Evolutionary conservation across 2,113 vertebrate genomes (phyloP).

Genomic region (Desmodus rotundus): DNA sequence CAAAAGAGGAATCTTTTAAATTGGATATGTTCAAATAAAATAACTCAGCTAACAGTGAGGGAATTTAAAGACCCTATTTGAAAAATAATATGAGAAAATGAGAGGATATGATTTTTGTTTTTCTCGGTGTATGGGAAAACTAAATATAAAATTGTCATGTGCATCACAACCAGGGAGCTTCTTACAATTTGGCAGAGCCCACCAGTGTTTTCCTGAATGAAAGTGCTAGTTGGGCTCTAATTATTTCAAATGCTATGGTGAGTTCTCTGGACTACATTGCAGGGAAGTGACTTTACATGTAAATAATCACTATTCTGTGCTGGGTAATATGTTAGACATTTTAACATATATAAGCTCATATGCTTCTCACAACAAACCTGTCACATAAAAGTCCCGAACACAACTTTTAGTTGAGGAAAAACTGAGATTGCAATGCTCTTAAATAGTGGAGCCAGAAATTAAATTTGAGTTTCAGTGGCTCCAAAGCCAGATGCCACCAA

Average conservation of each 20-base stretch:
- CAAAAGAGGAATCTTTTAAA: constrained; percentile 50
- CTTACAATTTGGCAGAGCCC: background rate
- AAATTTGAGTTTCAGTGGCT: background rate
- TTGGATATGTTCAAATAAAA: constrained; percentile 29
- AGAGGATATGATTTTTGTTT: background rate
- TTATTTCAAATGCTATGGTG: background rate
- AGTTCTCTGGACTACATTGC: background rate
- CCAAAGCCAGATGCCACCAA: background rate
- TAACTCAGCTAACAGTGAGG: constrained; percentile 30
- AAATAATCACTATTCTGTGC: background rate
- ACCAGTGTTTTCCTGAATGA: background rate
- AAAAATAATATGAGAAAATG: constrained; percentile 21
- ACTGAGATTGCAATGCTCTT: background rate
- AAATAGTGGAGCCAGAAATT: background rate
- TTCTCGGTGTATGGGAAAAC: background rate
- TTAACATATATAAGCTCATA: background rate
- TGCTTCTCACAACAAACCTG: background rate
- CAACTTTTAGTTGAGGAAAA: background rate
- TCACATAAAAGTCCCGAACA: background rate
- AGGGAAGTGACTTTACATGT: background rate
- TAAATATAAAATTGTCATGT: background rate
- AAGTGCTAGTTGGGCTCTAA: background rate
- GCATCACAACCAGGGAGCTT: background rate
- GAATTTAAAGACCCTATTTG: constrained; percentile 39
- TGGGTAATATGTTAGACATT: background rate